These are phyloP conservation scores for Neopipo cinnamomea DNA, from an alignment of 2,113 vertebrate genomes.

Conservation along the genomic window DNA sequence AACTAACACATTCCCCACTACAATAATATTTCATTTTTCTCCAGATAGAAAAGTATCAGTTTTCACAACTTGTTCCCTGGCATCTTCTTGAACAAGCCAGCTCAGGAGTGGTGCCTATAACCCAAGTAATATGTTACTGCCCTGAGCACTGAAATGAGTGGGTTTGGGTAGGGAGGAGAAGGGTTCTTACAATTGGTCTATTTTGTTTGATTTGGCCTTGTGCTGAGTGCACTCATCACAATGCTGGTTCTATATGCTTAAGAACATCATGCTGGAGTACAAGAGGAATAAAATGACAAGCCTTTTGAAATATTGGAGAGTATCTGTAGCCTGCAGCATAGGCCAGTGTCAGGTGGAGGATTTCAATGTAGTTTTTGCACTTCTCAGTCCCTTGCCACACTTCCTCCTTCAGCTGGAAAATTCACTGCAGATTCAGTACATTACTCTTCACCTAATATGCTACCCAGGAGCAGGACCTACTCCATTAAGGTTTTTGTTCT, in stretches of 20 bases:
- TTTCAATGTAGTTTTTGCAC: background rate
- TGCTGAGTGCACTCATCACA: background rate
- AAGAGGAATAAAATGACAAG: background rate
- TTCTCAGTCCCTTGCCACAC: background rate
- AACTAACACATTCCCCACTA: background rate
- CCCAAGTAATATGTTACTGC: background rate
- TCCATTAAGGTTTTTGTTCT: background rate
- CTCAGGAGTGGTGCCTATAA: background rate
- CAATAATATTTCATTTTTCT: background rate
- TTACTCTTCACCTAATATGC: background rate
- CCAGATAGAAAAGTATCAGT: background rate
- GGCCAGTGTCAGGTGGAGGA: background rate
- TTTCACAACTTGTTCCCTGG: background rate
- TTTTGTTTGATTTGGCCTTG: background rate
- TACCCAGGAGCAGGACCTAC: background rate
- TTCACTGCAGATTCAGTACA: background rate
- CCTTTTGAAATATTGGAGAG: background rate
- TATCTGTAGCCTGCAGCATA: background rate
- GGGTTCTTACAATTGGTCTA: fast-evolving
- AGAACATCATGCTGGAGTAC: background rate
- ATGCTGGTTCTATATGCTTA: background rate
- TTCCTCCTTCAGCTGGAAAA: background rate
- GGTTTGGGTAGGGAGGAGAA: background rate
- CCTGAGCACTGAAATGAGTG: background rate
- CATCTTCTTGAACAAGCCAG: background rate